Evolutionary conservation across 2,113 vertebrate species (phyloP), one percentile per base, ranked within the genome.

Genomic region (Heliornis fulica): DNA sequence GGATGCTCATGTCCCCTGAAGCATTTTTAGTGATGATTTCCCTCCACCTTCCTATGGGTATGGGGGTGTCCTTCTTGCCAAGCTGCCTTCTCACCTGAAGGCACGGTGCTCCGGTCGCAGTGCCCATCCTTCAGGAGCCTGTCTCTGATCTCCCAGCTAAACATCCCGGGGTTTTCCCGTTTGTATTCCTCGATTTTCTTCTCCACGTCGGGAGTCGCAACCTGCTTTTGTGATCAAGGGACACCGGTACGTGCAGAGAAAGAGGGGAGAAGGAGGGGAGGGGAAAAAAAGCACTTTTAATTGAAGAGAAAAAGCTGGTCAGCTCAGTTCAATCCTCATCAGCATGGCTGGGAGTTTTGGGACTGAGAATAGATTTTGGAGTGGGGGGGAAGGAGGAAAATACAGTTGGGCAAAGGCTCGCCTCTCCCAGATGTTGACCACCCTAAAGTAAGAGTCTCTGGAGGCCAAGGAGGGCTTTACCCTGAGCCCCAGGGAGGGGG

Each of bases 121-220:
- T 99, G 98, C 8, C 99, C 99, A 15, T 99, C 99, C 97, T 99
- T 99, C 89, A 99, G 98, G 94, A 99, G 98, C 83, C 99, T 98
- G 97, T 99, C 99, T 61, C 99, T 98, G 98, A 99, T 99, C 97
- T 99, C 99, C 99, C 99, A 99, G 97, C 99, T 99, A 98, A 99
- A 99, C 99, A 99, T 99, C 17, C 99, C 99, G 0, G 99, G 98
- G 95, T 99, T 99, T 53, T 99, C 99, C 51, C 99, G 96, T 97
- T 99, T 99, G 98, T 99, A 99, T 70, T 99, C 99, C 97, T 99
- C 99, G 46, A 99, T 99, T 96, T 99, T 98, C 95, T 99, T 99
- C 97, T 99, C 99, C 97, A 99, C 99, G 85, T 99, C 99, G 19
- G 99, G 99, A 97, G 99, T 99, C 83, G 99, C 99, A 90, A 99